These are phyloP conservation scores for Megaceryle maxima DNA, from an alignment of 2,113 vertebrate species.

Conservation along the genomic window DNA sequence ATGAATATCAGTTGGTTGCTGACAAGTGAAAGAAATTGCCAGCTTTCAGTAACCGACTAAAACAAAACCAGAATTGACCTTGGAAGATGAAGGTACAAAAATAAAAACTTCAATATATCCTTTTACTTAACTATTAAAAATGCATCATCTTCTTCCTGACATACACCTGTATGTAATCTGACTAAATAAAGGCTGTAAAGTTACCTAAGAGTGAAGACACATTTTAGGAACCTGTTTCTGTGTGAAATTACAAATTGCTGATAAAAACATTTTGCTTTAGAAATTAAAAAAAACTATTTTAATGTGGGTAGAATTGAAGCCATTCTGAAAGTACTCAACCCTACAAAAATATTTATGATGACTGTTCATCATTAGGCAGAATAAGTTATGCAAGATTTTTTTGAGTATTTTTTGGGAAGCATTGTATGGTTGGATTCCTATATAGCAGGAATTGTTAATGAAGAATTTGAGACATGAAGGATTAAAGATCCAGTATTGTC, in stretches of 20 bases:
- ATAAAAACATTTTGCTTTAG: background rate
- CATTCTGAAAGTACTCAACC: background rate
- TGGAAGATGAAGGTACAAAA: slow-evolving; percentile 44
- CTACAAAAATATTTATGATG: background rate
- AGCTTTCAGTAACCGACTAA: slow-evolving; percentile 31
- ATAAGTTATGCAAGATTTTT: background rate
- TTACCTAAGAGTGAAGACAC: background rate
- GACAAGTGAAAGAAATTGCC: slow-evolving; percentile 64
- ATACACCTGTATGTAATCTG: slow-evolving; percentile 22
- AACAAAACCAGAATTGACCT: slow-evolving; percentile 61
- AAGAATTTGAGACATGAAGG: background rate
- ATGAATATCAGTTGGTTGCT: slow-evolving; percentile 52
- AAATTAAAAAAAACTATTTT: background rate
- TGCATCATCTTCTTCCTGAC: slow-evolving; percentile 12
- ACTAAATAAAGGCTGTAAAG: slow-evolving; percentile 16
- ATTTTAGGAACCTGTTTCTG: background rate
- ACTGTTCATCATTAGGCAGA: background rate
- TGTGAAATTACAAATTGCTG: background rate
- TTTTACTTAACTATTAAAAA: slow-evolving; percentile 56
- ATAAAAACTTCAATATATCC: slow-evolving; percentile 38
- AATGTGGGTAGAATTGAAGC: background rate
- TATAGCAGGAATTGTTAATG: background rate
- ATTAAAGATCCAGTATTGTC: background rate
- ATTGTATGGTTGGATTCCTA: fast-evolving
- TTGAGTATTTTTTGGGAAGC: background rate